phyloP scores from a whole-genome alignment of 2,888 invertebrate species.

The Carabus problematicus region DNA sequence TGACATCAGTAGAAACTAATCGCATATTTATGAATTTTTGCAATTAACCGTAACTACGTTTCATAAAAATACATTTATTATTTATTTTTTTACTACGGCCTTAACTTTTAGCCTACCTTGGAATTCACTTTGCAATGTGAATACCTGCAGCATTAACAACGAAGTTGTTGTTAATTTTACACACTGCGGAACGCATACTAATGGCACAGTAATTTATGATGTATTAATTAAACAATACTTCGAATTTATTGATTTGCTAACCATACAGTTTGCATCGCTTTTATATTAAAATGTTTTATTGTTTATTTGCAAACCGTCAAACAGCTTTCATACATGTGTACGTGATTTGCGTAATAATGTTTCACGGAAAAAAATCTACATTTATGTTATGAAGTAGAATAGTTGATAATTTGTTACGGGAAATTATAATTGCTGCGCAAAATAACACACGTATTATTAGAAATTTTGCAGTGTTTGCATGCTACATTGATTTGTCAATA shows the following conservation, averaged over 20 bases:
- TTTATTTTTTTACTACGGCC: conserved; percentile 17
- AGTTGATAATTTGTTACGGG: too few species aligned
- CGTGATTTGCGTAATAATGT: too few species aligned
- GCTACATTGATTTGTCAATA: too few species aligned
- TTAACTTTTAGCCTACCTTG: conserved; percentile 29
- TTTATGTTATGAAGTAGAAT: too few species aligned
- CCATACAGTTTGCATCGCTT: conserved; percentile 19
- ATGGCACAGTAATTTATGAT: conserved; percentile 28
- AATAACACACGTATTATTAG: too few species aligned
- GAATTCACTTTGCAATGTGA: conserved; percentile 23
- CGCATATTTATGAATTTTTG: background rate
- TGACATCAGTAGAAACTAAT: too few species aligned
- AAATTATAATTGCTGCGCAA: too few species aligned
- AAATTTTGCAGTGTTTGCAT: too few species aligned
- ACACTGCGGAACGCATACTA: conserved; percentile 23
- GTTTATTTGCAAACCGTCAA: conserved; percentile 3
- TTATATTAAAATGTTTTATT: conserved; percentile 11
- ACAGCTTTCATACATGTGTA: too few species aligned
- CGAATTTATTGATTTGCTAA: conserved; percentile 13
- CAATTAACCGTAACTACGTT: too few species aligned
- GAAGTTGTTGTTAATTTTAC: conserved; percentile 26
- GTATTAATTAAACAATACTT: conserved; percentile 26
- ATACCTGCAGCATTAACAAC: conserved; percentile 22
- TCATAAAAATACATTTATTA: too few species aligned
- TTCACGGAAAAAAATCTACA: too few species aligned